Percentiles rank a stretch among this genome's conserved stretches.
These are phyloP conservation scores for Muntiacus reevesi DNA, from an alignment of 2,113 vertebrate species.

Conservation along the genomic window DNA sequence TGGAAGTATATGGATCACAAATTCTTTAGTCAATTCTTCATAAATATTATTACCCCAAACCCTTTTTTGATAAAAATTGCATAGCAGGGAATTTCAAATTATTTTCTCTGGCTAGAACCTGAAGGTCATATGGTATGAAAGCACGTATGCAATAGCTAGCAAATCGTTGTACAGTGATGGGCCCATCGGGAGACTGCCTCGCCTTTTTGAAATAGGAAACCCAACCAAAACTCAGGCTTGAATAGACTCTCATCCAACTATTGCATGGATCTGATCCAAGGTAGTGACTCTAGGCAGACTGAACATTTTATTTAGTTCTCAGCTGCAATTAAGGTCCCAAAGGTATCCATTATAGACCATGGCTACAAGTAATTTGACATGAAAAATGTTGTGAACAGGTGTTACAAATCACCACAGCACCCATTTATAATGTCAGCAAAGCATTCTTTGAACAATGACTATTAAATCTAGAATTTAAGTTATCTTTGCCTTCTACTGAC, in stretches of 20 bases:
- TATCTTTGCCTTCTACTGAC: background rate
- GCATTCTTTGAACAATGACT: background rate
- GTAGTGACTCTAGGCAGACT: background rate
- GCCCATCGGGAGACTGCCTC: background rate
- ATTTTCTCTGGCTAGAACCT: background rate
- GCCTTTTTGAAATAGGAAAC: background rate
- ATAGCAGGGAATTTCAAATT: slow-evolving; percentile 8
- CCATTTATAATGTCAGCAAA: background rate
- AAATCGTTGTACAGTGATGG: background rate
- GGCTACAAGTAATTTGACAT: background rate
- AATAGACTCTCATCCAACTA: background rate
- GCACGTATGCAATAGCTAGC: background rate
- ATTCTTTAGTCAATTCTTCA: background rate
- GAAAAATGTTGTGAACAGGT: background rate
- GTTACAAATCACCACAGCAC: background rate
- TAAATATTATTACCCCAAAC: background rate
- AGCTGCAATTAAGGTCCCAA: background rate
- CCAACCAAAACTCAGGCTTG: background rate
- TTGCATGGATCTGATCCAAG: background rate
- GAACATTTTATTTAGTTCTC: background rate
- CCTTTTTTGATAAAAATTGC: background rate
- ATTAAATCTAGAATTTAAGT: background rate
- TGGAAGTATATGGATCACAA: background rate
- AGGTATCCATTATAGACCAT: background rate
- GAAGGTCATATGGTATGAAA: background rate